phyloP scores from a whole-genome alignment of 2,113 vertebrate species.

The Leucopternis melanops region DNA sequence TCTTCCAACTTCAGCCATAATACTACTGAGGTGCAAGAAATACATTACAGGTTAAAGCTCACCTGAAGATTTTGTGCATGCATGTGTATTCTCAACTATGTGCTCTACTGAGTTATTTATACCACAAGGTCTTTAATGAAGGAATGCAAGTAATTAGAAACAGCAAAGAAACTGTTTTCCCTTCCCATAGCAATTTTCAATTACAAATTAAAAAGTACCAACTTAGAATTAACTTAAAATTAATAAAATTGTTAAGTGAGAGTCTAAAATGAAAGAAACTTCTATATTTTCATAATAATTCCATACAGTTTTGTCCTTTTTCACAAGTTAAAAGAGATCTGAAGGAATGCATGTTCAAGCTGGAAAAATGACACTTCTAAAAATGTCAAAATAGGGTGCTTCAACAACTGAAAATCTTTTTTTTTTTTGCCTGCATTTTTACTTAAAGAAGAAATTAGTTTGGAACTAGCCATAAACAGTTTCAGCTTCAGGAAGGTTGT shows the following conservation, averaged over 20 bases:
- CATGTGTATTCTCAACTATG: not conserved
- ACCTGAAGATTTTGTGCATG: not conserved
- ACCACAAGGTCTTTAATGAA: not conserved
- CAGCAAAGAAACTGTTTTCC: not conserved
- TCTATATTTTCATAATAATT: not conserved
- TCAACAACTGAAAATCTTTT: not conserved
- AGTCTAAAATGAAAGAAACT: not conserved
- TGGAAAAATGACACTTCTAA: not conserved
- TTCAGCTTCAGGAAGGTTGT: not conserved
- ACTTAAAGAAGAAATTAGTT: not conserved
- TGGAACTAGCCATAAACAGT: not conserved
- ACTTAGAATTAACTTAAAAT: not conserved
- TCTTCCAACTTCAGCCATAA: not conserved
- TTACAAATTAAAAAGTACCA: not conserved
- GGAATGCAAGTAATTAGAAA: not conserved
- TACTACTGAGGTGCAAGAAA: not conserved
- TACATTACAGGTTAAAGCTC: not conserved
- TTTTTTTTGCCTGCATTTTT: not conserved
- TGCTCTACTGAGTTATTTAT: not conserved
- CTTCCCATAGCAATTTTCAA: not conserved
- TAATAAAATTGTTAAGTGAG: not conserved
- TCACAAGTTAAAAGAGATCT: not conserved
- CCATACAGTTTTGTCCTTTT: not conserved
- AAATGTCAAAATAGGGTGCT: not conserved
- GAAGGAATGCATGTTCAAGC: not conserved